These are phyloP conservation scores for Mellilla xanthometata DNA, from an alignment of 2,888 invertebrate genomes.

Conservation along the genomic window DNA sequence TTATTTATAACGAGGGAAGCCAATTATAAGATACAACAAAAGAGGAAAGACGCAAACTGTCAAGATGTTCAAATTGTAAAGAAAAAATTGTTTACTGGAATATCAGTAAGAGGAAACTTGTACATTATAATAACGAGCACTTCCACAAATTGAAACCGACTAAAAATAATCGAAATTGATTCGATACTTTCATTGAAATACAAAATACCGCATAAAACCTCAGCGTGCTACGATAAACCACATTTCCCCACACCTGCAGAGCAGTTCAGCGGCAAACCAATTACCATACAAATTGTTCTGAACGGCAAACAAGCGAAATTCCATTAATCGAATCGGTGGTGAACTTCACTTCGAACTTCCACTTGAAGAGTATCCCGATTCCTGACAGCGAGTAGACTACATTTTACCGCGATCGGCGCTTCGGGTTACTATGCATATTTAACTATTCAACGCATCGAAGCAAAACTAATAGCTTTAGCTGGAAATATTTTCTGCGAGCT, in stretches of 20 bases:
- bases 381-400: conserved; percentile 36
- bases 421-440: conserved; percentile 48
- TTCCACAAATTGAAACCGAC: not conserved
- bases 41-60: too few relatives aligned
- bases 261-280: conserved; percentile 25
- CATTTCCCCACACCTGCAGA: not conserved
- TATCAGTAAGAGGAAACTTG: too few relatives aligned
- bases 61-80: too few relatives aligned
- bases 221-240: not conserved
- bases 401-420: conserved; percentile 39
- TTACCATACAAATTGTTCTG: conserved; percentile 29
- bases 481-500: conserved; percentile 9
- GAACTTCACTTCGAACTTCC: conserved; percentile 33
- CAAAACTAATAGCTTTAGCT: conserved; percentile 20
- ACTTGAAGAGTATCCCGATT: conserved; percentile 41
- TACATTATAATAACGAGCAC: too few relatives aligned
- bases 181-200: too few relatives aligned
- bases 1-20: too few relatives aligned
- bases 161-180: too few relatives aligned
- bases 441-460: conserved; percentile 30
- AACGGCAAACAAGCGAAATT: conserved; percentile 31
- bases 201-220: too few relatives aligned
- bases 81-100: too few relatives aligned
- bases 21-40: too few relatives aligned
- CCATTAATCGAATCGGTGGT: conserved; percentile 39